Base-by-base conservation (phyloP, 2,113 vertebrate genomes). In the Carassius gibelio region DNA sequence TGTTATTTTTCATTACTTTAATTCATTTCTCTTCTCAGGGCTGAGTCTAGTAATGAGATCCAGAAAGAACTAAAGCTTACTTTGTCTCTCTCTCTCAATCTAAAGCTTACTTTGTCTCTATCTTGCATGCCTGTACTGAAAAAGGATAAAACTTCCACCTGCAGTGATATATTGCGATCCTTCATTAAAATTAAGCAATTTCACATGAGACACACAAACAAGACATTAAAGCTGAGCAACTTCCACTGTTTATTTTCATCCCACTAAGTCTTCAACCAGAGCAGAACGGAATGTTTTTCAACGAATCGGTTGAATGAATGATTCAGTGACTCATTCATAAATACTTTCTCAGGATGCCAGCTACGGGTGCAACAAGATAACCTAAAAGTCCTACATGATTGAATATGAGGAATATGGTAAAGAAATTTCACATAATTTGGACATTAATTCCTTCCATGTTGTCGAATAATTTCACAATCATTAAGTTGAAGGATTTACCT, bases 131-230 rank as follows among this genome's bases (percentile, higher is more conserved):
- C 87, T 81, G 23, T 69, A 34, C 82, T 79, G 21, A 62, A 90
- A 90, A 88, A 95, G 95, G 95, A 90, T 96, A 95, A 97, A 95
- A 94, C 96, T 97, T 96, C 96, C 97, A 97, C 95, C 97, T 97
- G 97, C 96, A 96, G 97, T 96, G 90, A 88, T 86, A 26, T 72
- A 30, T 72, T 71, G 52, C 30, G 36, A 14, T 52, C 10, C 2
- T 17, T 4, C 5, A 57, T 19, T 36, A 57, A 10, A 57, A 77
- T 55, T 34, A 36, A 19, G 17, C 50, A 57, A 11, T 26, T 7
- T 8, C 8, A 42, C 8, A 45, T 48, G 14, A 36, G 30, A 55
- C 52, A 55, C 4, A 17, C 17, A 17, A 55, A 55, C 52, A 55
- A 55, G 52, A 17, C 52, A 52, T 52, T 30, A 66, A 66, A 30